Evolutionary conservation across 2,113 vertebrate genomes (phyloP).

Genomic region (Aegotheles bennettii): DNA sequence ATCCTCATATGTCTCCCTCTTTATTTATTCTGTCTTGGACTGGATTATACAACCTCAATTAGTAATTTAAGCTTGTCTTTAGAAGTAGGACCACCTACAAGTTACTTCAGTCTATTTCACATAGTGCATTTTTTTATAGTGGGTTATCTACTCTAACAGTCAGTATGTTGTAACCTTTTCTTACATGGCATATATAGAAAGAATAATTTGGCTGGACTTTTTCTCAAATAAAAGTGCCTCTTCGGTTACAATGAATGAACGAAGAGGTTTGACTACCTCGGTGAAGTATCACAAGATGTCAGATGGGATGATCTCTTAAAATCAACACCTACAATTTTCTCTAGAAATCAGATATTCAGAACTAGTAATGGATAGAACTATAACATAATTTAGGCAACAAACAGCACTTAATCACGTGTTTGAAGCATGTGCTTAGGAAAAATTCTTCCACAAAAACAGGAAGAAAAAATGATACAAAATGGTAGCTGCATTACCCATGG

Average conservation of each 20-base stretch:
- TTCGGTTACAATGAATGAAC: not conserved
- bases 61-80: not conserved
- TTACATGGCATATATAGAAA: not conserved
- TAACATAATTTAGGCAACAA: not conserved
- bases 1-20: not conserved
- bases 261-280: not conserved
- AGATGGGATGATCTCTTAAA: not conserved
- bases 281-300: not conserved
- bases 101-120: not conserved
- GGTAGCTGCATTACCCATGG: not conserved
- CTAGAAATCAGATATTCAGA: not conserved
- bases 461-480: not conserved
- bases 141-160: not conserved
- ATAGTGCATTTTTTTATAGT: not conserved
- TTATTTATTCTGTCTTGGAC: not conserved
- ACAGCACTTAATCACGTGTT: not conserved
- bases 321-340: not conserved
- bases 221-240: not conserved
- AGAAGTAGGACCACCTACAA: not conserved
- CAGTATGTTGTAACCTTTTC: not conserved
- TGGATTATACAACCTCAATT: not conserved
- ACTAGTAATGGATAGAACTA: not conserved
- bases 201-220: not conserved
- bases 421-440: not conserved
- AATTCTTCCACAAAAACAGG: not conserved